These are phyloP conservation scores for Hymenochirus boettgeri DNA, from an alignment of 2,113 vertebrate species.

Conservation along the genomic window DNA sequence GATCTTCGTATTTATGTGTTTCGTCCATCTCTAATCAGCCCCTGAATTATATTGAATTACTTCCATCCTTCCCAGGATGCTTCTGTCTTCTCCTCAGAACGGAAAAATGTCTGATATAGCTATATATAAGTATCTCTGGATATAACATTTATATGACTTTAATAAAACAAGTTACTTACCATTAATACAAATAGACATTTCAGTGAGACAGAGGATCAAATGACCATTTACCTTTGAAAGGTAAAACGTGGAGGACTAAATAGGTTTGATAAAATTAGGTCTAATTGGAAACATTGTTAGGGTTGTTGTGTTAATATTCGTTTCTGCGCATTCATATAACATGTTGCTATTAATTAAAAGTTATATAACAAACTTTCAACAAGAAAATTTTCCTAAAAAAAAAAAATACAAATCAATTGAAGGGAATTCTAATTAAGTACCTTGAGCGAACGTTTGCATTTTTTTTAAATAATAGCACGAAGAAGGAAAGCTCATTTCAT, in stretches of 20 bases:
- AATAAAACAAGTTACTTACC: background rate
- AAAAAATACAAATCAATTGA: conserved; percentile 5
- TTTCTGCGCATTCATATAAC: background rate
- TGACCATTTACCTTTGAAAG: background rate
- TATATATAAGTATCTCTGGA: too few species aligned
- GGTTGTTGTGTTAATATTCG: background rate
- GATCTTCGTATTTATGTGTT: too few species aligned
- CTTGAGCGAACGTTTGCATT: background rate
- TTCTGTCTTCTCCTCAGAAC: too few species aligned
- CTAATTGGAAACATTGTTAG: background rate
- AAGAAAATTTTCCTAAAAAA: background rate
- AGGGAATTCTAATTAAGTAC: conserved; percentile 35
- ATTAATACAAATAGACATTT: too few species aligned
- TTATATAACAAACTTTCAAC: conserved; percentile 3
- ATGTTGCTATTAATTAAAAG: conserved; percentile 19
- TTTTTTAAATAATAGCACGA: too few species aligned
- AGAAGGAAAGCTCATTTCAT: too few species aligned
- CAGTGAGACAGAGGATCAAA: too few species aligned
- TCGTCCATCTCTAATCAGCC: too few species aligned
- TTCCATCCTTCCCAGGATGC: too few species aligned
- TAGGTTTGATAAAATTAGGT: background rate
- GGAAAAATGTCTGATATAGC: too few species aligned
- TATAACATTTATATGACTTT: background rate
- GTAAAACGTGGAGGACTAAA: background rate
- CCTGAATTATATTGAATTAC: too few species aligned